Conservation (phyloP, 1,140 invertebrate genomes). For the Rhyacophila brunnea region DNA sequence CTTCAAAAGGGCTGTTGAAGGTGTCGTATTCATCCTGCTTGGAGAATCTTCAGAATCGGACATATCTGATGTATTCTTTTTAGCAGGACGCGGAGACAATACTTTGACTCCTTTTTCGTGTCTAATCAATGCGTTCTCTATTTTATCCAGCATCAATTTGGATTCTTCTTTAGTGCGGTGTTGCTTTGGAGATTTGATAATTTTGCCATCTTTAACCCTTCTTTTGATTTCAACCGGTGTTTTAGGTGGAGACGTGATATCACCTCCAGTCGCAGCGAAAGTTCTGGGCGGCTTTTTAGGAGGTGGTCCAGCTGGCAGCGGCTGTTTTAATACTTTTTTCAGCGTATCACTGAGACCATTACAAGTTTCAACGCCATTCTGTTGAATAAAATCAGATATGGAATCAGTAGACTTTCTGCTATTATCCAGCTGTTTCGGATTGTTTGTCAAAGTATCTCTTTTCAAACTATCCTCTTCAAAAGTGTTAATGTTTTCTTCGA, state of each 20-base stretch:
- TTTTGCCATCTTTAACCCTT: constrained; percentile 9
- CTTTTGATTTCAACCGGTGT: constrained; percentile 11
- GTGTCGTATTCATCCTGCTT: constrained; percentile 11
- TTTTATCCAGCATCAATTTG: constrained; percentile 60
- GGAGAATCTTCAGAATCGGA: constrained; percentile 10
- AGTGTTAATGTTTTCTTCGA: constrained; percentile 7
- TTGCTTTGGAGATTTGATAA: constrained; percentile 16
- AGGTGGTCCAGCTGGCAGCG: constrained; percentile 63
- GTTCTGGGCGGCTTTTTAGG: constrained; percentile 72
- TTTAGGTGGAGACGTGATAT: constrained; percentile 8
- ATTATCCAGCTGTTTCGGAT: constrained; percentile 55
- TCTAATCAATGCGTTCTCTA: constrained; percentile 57
- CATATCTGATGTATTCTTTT: constrained; percentile 27
- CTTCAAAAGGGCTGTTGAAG: constrained; percentile 10
- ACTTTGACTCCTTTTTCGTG: constrained; percentile 45
- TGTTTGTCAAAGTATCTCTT: constrained; percentile 60
- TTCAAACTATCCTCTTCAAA: constrained; percentile 33
- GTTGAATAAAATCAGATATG: not conserved
- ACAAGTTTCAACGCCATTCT: not conserved
- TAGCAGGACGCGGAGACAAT: constrained; percentile 30
- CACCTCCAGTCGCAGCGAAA: constrained; percentile 51
- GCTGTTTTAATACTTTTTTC: constrained; percentile 61
- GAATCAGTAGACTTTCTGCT: not conserved
- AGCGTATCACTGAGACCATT: constrained; percentile 55
- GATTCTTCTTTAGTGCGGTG: constrained; percentile 46